Conservation (phyloP, 30 jellyfish, hydroid and myxozoan species). For the Chironex yamaguchii region DNA sequence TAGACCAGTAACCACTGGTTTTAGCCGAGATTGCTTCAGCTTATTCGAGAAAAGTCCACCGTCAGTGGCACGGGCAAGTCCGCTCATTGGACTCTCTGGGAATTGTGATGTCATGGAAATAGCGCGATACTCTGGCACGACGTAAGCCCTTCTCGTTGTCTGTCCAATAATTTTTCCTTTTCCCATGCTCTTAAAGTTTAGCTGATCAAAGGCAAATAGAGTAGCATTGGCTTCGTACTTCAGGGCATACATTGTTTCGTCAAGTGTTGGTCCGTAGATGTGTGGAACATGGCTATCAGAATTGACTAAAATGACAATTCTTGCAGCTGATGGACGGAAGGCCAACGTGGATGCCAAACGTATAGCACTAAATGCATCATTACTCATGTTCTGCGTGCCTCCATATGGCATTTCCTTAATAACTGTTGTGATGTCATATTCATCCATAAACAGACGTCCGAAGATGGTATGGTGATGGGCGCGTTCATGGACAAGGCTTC, state of each 20-base stretch:
- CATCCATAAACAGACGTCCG: slow-evolving; percentile 68
- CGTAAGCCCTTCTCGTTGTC: slow-evolving; percentile 69
- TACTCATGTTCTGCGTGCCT: slow-evolving; percentile 65
- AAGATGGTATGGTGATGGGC: slow-evolving; percentile 85
- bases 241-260: slow-evolving; percentile 71
- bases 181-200: slow-evolving; percentile 64
- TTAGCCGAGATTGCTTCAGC: slow-evolving; percentile 31
- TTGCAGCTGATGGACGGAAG: slow-evolving; percentile 96
- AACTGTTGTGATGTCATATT: slow-evolving; percentile 32
- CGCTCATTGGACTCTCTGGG: slow-evolving; percentile 70
- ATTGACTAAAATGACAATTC: slow-evolving; percentile 80
- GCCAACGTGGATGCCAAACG: slow-evolving; percentile 70
- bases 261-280: slow-evolving; percentile 78
- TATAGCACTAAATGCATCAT: slow-evolving; percentile 89
- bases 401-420: slow-evolving; percentile 84
- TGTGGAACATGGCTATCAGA: slow-evolving; percentile 68
- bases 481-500: slow-evolving; percentile 81
- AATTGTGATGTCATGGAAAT: slow-evolving; percentile 51
- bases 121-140: slow-evolving; percentile 73
- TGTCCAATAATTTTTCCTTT: slow-evolving; percentile 87
- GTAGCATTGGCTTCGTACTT: slow-evolving; percentile 86
- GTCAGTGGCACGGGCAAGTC: slow-evolving; percentile 70
- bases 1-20: slow-evolving; percentile 48
- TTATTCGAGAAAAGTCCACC: slow-evolving; percentile 82
- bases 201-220: slow-evolving; percentile 77